These are phyloP conservation scores for Tinea pellionella DNA, from an alignment of 2,888 invertebrate genomes.

Conservation along the genomic window DNA sequence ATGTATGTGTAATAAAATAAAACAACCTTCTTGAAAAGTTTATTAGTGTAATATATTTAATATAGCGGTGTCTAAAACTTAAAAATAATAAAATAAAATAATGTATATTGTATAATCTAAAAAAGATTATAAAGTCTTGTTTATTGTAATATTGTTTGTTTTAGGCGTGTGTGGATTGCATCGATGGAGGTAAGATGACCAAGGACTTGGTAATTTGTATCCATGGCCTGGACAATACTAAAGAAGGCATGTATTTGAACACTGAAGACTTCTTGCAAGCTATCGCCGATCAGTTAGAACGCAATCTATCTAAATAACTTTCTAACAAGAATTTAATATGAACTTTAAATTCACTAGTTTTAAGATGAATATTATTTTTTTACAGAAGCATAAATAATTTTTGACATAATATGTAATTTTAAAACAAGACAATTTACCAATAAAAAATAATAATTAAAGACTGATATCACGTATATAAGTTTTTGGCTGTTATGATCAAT, in stretches of 20 bases:
- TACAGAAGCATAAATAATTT: too few species aligned
- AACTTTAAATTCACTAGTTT: not conserved
- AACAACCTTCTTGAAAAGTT: too few species aligned
- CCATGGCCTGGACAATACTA: conserved; percentile 83
- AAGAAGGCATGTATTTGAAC: conserved; percentile 83
- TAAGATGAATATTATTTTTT: too few species aligned
- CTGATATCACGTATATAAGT: not conserved
- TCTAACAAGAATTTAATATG: not conserved
- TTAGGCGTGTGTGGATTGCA: conserved; percentile 82
- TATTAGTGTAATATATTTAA: too few species aligned
- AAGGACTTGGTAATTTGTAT: conserved; percentile 91
- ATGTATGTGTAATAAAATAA: too few species aligned
- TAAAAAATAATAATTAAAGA: too few species aligned
- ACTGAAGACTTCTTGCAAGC: conserved; percentile 90
- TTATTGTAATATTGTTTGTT: conserved; percentile 20
- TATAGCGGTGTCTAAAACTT: too few species aligned
- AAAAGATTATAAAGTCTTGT: too few species aligned
- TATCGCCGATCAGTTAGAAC: conserved; percentile 78
- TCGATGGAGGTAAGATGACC: conserved; percentile 87
- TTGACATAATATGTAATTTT: too few species aligned
- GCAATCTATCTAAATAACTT: conserved; percentile 45
- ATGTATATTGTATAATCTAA: too few species aligned
- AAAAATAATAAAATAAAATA: too few species aligned
- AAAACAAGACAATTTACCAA: too few species aligned
- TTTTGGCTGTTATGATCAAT: not conserved